Conservation (phyloP, 35 echinoderm and acorn worm genomes). For the Patiria miniata region DNA sequence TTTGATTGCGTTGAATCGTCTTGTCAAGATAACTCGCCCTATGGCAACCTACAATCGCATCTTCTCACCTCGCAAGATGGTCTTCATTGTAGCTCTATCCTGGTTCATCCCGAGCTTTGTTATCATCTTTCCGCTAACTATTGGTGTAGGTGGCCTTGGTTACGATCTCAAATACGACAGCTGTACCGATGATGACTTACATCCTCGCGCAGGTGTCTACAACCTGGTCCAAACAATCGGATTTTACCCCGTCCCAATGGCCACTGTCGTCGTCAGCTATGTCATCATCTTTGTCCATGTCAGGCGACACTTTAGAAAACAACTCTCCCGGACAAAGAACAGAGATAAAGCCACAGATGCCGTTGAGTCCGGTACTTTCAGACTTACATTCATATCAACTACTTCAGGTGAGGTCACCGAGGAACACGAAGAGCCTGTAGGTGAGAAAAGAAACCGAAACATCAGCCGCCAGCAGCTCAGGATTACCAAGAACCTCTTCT, state of each 20-base stretch:
- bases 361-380: not conserved
- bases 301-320: conserved; percentile 40
- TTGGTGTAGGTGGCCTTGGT: too few species aligned
- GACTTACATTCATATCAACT: not conserved
- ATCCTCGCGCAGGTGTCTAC: conserved; percentile 38
- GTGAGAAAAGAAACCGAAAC: too few species aligned
- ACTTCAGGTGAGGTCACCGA: not conserved
- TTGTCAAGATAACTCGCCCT: conserved; percentile 60
- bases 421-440: not conserved
- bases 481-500: too few species aligned
- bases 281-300: conserved; percentile 51
- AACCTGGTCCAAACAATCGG: conserved; percentile 26
- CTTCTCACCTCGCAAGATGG: too few species aligned
- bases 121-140: not conserved
- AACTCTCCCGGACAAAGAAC: not conserved
- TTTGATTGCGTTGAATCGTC: conserved; percentile 31
- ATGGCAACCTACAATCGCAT: conserved; percentile 21
- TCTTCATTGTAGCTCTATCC: conserved; percentile 46
- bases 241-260: conserved; percentile 60
- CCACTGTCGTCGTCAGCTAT: too few species aligned
- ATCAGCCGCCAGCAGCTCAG: not conserved
- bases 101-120: conserved; percentile 57
- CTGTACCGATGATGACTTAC: conserved; percentile 40
- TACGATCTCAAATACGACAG: conserved; percentile 45
- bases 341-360: not conserved